Percentiles rank a stretch among this genome's conserved stretches.
These are phyloP conservation scores for Arvicanthis niloticus DNA, from an alignment of 2,113 vertebrate genomes.

Conservation along the genomic window DNA sequence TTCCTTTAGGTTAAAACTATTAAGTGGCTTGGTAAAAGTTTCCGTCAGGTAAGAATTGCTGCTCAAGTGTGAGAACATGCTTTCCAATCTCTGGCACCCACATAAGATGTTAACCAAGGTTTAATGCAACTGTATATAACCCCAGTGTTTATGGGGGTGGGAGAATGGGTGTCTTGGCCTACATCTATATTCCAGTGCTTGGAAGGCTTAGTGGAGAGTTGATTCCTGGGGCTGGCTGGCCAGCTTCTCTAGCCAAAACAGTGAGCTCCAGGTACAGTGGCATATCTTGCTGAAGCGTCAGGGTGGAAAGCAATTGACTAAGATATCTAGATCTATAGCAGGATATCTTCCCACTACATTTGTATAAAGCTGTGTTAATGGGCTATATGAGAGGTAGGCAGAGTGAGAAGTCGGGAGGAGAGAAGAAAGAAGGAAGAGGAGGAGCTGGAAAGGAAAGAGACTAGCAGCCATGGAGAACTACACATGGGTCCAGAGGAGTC, in stretches of 20 bases:
- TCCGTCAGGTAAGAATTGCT: not conserved
- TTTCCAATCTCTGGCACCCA: not conserved
- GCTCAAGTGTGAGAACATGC: not conserved
- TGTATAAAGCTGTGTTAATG: too few relatives aligned
- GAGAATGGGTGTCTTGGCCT: not conserved
- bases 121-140: not conserved
- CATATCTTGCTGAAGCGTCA: not conserved
- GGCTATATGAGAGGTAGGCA: too few relatives aligned
- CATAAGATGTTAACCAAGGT: too few relatives aligned
- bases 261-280: not conserved
- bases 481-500: too few relatives aligned
- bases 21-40: not conserved
- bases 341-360: too few relatives aligned
- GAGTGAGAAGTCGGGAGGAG: too few relatives aligned
- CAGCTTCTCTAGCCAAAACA: not conserved
- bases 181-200: not conserved
- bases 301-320: not conserved
- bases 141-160: not conserved
- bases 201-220: too few relatives aligned
- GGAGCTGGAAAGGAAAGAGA: too few relatives aligned
- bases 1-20: slow-evolving; percentile 32
- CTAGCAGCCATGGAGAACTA: too few relatives aligned
- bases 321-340: too few relatives aligned
- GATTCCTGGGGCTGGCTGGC: not conserved
- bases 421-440: too few relatives aligned